Evolutionary conservation across 1,140 invertebrate genomes (phyloP).

Genomic region (Drosophila parabipectinata): DNA sequence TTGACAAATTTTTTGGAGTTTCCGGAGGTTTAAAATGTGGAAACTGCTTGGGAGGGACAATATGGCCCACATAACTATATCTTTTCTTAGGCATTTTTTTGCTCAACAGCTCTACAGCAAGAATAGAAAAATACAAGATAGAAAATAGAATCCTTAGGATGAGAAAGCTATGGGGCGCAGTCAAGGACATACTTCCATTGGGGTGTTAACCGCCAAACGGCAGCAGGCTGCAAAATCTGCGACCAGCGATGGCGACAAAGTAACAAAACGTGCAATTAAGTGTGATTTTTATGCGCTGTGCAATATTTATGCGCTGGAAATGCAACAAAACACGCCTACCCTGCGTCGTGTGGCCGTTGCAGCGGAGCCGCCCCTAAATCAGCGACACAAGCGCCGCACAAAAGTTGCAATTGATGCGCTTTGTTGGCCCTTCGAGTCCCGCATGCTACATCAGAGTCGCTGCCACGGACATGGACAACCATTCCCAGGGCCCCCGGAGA

Average conservation of each 20-base stretch:
- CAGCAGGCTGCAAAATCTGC: slow-evolving; percentile 16
- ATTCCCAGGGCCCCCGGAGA: slow-evolving; percentile 8
- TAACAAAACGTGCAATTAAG: slow-evolving; percentile 74
- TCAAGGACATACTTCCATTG: neutral
- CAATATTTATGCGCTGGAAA: slow-evolving; percentile 61
- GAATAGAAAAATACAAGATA: too few relatives aligned
- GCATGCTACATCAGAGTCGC: neutral
- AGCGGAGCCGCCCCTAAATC: slow-evolving; percentile 42
- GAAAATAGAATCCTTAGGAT: too few relatives aligned
- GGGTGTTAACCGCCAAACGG: slow-evolving; percentile 6
- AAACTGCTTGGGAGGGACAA: too few relatives aligned
- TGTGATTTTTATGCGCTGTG: slow-evolving; percentile 66
- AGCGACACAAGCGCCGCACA: slow-evolving; percentile 50
- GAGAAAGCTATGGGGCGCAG: too few relatives aligned
- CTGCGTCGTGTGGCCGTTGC: neutral
- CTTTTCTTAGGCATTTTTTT: too few relatives aligned
- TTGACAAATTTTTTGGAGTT: too few relatives aligned
- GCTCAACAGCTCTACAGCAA: too few relatives aligned
- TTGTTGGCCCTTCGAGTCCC: neutral
- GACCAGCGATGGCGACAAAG: slow-evolving; percentile 52
- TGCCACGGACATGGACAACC: neutral
- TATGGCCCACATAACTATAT: too few relatives aligned
- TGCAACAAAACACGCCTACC: slow-evolving; percentile 39
- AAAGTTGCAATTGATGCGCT: slow-evolving; percentile 58
- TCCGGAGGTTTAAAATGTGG: too few relatives aligned